Evolutionary conservation across 2,113 vertebrate species (phyloP).

Genomic region (Xiphorhynchus elegans): DNA sequence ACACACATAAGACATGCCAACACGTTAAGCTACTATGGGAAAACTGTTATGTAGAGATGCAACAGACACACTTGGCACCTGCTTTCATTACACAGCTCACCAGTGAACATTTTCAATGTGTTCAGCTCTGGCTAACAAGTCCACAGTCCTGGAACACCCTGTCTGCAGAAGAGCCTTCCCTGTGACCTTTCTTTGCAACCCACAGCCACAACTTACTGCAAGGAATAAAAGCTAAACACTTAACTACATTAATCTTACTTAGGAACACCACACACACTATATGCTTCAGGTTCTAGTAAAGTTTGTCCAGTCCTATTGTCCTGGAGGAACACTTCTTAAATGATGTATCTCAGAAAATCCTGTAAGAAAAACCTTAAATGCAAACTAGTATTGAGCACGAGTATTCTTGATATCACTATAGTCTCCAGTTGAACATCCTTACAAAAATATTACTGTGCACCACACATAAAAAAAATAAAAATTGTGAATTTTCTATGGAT

Average conservation of each 20-base stretch:
- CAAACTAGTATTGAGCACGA: neutral
- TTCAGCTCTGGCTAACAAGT: neutral
- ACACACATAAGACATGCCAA: neutral
- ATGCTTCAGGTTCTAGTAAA: neutral
- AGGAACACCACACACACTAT: neutral
- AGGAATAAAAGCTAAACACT: neutral
- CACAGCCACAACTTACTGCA: neutral
- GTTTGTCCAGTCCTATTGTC: neutral
- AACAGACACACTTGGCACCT: neutral
- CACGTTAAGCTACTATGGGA: neutral
- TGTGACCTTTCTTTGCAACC: neutral
- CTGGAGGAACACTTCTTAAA: neutral
- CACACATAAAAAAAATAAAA: slow-evolving; percentile 30
- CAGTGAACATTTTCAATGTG: neutral
- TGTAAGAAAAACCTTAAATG: slow-evolving; percentile 18
- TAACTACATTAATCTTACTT: neutral
- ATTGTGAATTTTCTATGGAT: slow-evolving; percentile 70
- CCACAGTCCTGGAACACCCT: neutral
- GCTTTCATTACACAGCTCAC: neutral
- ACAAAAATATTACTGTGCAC: slow-evolving; percentile 43
- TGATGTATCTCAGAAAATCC: neutral
- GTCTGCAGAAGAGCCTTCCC: neutral
- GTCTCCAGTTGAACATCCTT: slow-evolving; percentile 38
- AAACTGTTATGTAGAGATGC: neutral
- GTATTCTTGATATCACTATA: neutral